Evolutionary conservation across 2,888 invertebrate genomes (phyloP).

Genomic region (Hypselothyrea guttata): DNA sequence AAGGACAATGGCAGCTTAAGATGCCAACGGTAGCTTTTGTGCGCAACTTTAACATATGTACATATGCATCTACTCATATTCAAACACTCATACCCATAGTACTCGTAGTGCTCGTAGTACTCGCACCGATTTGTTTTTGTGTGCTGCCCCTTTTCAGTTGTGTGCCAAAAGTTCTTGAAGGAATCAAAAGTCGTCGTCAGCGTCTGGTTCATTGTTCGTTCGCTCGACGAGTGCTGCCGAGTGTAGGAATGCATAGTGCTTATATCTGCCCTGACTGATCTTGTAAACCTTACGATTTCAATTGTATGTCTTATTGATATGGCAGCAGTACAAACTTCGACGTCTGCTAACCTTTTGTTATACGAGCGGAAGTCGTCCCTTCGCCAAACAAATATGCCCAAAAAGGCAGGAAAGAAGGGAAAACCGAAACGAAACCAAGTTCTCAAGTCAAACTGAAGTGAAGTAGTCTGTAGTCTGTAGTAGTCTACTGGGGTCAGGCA

Average conservation of each 20-base stretch:
- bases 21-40: slow-evolving; percentile 53
- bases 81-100: no score
- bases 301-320: slow-evolving; percentile 74
- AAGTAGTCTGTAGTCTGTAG: slow-evolving; percentile 45
- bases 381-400: slow-evolving; percentile 49
- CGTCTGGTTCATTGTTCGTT: slow-evolving; percentile 35
- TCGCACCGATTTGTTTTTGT: slow-evolving; percentile 31
- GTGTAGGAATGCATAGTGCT: slow-evolving; percentile 34
- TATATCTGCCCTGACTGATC: slow-evolving; percentile 60
- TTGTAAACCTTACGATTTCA: slow-evolving; percentile 60
- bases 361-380: slow-evolving; percentile 64
- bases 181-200: slow-evolving; percentile 66
- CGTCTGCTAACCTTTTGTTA: slow-evolving; percentile 46
- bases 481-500: slow-evolving; percentile 53
- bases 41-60: slow-evolving; percentile 29
- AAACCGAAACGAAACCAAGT: slow-evolving; percentile 34
- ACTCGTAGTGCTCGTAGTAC: no score
- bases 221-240: slow-evolving; percentile 44
- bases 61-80: slow-evolving; percentile 6
- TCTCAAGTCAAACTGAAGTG: slow-evolving; percentile 66
- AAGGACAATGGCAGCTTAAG: slow-evolving; percentile 56
- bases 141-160: slow-evolving; percentile 20
- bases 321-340: slow-evolving; percentile 44
- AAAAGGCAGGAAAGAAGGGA: slow-evolving; percentile 18
- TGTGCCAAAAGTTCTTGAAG: slow-evolving; percentile 53